These are phyloP conservation scores for Colletes gigas DNA, from an alignment of 1,140 invertebrate species.

Conservation along the genomic window DNA sequence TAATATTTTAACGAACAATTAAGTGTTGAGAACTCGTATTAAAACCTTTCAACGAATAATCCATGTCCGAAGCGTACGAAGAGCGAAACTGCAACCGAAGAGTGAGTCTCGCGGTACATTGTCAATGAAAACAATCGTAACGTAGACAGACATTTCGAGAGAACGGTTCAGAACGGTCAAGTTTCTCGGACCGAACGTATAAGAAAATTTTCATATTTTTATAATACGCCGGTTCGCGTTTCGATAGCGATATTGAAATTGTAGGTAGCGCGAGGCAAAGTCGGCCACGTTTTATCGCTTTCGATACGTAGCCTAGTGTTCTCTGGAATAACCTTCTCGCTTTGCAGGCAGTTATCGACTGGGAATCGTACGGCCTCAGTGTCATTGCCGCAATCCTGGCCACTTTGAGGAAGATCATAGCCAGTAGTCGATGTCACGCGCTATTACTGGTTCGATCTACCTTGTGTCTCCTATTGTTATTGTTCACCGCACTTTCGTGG, in stretches of 20 bases:
- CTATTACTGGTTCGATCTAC: conserved; percentile 15
- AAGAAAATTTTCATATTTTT: background rate
- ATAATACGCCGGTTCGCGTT: background rate
- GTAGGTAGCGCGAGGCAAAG: background rate
- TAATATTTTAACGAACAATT: no score
- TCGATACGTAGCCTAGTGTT: background rate
- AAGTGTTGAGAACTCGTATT: no score
- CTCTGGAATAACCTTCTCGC: background rate
- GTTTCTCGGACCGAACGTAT: background rate
- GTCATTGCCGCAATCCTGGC: background rate
- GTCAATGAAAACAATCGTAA: background rate
- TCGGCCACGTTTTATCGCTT: conserved; percentile 6
- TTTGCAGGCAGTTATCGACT: background rate
- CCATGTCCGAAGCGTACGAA: no score
- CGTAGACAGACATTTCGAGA: background rate
- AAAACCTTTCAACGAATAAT: no score
- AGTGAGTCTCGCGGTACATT: background rate
- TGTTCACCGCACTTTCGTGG: conserved; percentile 3
- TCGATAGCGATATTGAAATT: background rate
- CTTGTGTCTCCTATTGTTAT: conserved; percentile 14
- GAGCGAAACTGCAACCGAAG: no score
- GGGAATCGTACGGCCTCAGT: background rate
- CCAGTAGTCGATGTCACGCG: background rate
- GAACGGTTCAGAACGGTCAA: background rate
- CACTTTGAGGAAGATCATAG: background rate